These are phyloP conservation scores for Lochmaea crataegi DNA, from an alignment of 2,888 invertebrate genomes.

Conservation along the genomic window DNA sequence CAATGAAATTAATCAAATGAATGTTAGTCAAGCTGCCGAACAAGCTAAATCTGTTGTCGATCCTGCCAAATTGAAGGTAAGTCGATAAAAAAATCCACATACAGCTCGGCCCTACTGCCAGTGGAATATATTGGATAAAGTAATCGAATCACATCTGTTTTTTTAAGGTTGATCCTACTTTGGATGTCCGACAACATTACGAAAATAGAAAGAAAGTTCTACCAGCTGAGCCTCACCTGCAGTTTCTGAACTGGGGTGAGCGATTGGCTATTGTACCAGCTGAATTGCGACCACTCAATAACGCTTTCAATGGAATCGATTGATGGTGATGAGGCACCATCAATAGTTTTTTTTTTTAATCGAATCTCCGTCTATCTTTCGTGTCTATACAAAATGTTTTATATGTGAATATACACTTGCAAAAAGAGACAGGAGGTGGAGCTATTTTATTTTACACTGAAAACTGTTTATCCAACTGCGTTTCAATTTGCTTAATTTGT, in stretches of 20 bases:
- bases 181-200: constrained; percentile 47
- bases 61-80: constrained; percentile 57
- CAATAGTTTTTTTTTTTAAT: neutral
- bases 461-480: too few species aligned
- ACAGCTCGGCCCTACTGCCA: too few species aligned
- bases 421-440: too few species aligned
- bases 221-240: constrained; percentile 27
- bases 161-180: constrained; percentile 58
- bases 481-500: too few species aligned
- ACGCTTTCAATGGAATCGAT: neutral
- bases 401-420: neutral
- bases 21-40: constrained; percentile 63
- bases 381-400: neutral
- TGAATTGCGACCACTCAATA: neutral
- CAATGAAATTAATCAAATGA: constrained; percentile 58
- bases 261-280: too few species aligned
- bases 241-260: too few species aligned
- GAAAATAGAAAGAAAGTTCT: constrained; percentile 35
- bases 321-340: neutral
- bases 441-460: too few species aligned
- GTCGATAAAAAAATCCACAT: too few species aligned
- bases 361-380: neutral
- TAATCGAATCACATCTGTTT: too few species aligned
- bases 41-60: constrained; percentile 60
- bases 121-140: too few species aligned